phyloP scores from a whole-genome alignment of 2,888 invertebrate species.

The Cephus spinipes region DNA sequence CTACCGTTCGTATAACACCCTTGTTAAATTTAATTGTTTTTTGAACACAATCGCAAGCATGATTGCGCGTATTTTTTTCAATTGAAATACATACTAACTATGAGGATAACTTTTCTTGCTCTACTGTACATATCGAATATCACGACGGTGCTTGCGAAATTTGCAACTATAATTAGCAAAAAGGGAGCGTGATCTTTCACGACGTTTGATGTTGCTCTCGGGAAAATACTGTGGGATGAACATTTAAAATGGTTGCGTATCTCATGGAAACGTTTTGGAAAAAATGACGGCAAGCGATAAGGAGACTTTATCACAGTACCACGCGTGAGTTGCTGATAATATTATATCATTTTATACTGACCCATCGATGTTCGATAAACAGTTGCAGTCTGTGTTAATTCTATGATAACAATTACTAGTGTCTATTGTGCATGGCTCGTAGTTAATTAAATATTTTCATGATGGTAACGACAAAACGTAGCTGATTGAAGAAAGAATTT shows the following conservation, averaged over 20 bases:
- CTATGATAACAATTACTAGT: neutral
- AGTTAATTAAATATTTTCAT: neutral
- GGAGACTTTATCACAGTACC: neutral
- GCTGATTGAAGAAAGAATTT: neutral
- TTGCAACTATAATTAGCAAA: slow-evolving; percentile 19
- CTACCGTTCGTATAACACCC: slow-evolving; percentile 3
- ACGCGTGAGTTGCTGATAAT: neutral
- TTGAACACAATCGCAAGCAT: slow-evolving; percentile 31
- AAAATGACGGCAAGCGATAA: neutral
- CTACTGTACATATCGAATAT: slow-evolving; percentile 25
- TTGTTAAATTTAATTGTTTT: slow-evolving; percentile 33
- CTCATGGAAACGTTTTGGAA: neutral
- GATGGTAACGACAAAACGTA: neutral
- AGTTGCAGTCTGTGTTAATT: neutral
- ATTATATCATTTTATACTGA: neutral
- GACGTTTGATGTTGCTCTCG: neutral
- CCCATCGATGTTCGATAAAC: neutral
- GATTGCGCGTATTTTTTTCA: slow-evolving; percentile 31
- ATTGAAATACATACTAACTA: slow-evolving; percentile 33
- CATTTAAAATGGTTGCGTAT: neutral
- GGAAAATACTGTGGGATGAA: neutral
- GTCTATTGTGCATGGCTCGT: neutral
- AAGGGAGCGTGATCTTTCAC: slow-evolving; percentile 8
- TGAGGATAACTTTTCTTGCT: neutral
- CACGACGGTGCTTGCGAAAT: slow-evolving; percentile 25